phyloP scores from a whole-genome alignment of 2,113 vertebrate species.

The Heliornis fulica region DNA sequence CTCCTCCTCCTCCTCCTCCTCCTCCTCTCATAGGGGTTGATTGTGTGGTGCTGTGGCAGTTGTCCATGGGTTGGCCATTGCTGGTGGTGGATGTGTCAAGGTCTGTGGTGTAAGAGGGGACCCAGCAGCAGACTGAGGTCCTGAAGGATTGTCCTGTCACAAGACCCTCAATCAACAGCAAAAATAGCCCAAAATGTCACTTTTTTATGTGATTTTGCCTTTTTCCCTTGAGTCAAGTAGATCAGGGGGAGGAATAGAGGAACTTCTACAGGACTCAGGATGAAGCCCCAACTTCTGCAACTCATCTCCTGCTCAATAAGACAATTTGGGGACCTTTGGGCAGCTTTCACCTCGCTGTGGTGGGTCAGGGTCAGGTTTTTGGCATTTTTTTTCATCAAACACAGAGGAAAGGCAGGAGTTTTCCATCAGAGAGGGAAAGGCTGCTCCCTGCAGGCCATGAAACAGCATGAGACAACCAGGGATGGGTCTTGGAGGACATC shows the following conservation, averaged over 20 bases:
- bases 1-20: not conserved
- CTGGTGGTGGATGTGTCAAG: too few species aligned
- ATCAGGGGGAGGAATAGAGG: too few species aligned
- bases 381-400: too few species aligned
- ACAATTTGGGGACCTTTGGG: too few species aligned
- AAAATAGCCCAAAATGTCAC: not conserved
- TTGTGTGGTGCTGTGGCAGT: fast-evolving
- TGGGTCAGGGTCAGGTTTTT: too few species aligned
- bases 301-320: not conserved
- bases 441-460: not conserved
- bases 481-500: not conserved
- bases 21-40: not conserved
- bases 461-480: not conserved
- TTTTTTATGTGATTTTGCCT: not conserved
- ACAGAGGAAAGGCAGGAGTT: not conserved
- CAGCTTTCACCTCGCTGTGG: fast-evolving
- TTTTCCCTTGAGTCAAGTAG: not conserved
- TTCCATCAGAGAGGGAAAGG: not conserved
- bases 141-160: too few species aligned
- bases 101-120: not conserved
- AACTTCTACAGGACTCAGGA: not conserved
- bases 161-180: fast-evolving
- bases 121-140: not conserved
- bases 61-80: too few species aligned
- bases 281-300: not conserved